phyloP scores from a whole-genome alignment of 2,797 vertebrate genomes.

The Xenops minutus region DNA sequence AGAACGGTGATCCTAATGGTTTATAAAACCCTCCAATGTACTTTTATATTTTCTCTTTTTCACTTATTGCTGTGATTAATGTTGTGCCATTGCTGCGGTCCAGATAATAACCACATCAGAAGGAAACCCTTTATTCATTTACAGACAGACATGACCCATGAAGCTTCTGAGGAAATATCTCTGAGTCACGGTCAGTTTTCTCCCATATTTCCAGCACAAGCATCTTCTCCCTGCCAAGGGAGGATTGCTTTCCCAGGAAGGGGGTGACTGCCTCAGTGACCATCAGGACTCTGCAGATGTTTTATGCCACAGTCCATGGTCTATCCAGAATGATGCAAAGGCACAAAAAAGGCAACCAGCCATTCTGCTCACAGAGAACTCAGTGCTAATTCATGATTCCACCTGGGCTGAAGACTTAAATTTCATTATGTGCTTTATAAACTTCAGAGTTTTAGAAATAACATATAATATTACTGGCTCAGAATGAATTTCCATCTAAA shows the following conservation, averaged over 20 bases:
- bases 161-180: slow-evolving; percentile 19
- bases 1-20: neutral
- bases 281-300: neutral
- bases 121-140: slow-evolving; percentile 17
- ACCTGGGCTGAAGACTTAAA: slow-evolving; percentile 68
- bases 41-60: slow-evolving; percentile 5
- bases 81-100: neutral
- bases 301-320: slow-evolving; percentile 1
- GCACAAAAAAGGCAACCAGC: neutral
- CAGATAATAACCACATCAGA: slow-evolving; percentile 31
- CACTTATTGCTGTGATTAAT: neutral
- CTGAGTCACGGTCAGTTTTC: neutral
- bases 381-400: slow-evolving; percentile 57
- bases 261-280: neutral
- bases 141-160: neutral
- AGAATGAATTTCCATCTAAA: slow-evolving; percentile 67
- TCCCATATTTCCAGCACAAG: neutral
- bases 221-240: neutral
- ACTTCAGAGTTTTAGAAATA: slow-evolving; percentile 68
- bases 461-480: slow-evolving; percentile 63
- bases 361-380: slow-evolving; percentile 35
- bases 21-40: neutral
- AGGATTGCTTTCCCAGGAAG: slow-evolving; percentile 22
- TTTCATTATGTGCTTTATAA: slow-evolving; percentile 75
- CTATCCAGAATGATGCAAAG: slow-evolving; percentile 39